phyloP scores from a whole-genome alignment of 2,888 invertebrate species.

The Acleris emargana region DNA sequence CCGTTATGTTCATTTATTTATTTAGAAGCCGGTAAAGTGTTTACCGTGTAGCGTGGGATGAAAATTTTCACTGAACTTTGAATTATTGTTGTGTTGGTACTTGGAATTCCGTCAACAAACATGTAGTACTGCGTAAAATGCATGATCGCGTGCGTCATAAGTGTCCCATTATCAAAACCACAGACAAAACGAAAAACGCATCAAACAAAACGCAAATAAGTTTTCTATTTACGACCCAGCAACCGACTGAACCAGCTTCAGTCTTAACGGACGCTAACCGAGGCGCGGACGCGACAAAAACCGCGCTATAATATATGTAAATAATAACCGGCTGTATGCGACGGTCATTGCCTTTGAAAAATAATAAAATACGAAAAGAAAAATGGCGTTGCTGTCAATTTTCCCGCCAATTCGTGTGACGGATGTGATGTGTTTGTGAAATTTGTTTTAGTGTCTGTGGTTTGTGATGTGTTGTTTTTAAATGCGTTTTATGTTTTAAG shows the following conservation, averaged over 20 bases:
- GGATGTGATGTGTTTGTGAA: slow-evolving; percentile 25
- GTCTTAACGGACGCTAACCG: slow-evolving; percentile 45
- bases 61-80: no score
- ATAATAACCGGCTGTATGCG: slow-evolving; percentile 15
- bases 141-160: slow-evolving; percentile 2
- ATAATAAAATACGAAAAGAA: slow-evolving; percentile 13
- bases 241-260: slow-evolving; percentile 50
- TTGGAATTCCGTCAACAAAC: no score
- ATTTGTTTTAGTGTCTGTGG: slow-evolving; percentile 11
- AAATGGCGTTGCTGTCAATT: slow-evolving; percentile 46
- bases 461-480: slow-evolving; percentile 31
- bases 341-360: slow-evolving; percentile 10
- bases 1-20: no score
- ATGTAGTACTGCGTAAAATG: no score
- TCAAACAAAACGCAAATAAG: slow-evolving; percentile 50
- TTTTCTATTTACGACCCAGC: slow-evolving; percentile 66
- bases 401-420: slow-evolving; percentile 42
- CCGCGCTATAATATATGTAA: slow-evolving; percentile 14
- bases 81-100: no score
- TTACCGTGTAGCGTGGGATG: no score
- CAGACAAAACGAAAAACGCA: slow-evolving; percentile 49
- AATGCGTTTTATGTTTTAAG: background rate
- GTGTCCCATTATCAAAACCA: background rate
- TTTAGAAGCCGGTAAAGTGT: no score
- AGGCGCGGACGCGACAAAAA: slow-evolving; percentile 56